A percentile compares a stretch with the other conserved stretches of the same genome.
phyloP scores from a whole-genome alignment of 2,888 invertebrate species.

The Heteromurus nitidus region DNA sequence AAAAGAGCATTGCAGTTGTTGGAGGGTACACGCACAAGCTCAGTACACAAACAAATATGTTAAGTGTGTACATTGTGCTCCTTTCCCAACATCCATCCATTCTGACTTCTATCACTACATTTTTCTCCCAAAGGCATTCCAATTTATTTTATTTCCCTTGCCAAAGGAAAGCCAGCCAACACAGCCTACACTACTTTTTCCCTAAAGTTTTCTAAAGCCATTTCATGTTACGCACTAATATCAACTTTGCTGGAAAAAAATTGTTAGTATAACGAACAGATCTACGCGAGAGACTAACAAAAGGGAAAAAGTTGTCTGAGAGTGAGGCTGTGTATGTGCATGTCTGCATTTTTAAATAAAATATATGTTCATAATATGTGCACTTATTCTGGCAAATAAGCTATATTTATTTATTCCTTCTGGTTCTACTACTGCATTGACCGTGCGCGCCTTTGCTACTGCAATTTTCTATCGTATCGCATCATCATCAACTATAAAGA shows the following conservation, averaged over 20 bases:
- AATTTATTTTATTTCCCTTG: background rate
- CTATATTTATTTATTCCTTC: constrained; percentile 3
- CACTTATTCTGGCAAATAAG: too few relatives aligned
- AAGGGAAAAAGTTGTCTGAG: too few relatives aligned
- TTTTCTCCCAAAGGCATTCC: constrained; percentile 11
- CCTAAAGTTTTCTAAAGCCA: too few relatives aligned
- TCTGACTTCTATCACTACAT: background rate
- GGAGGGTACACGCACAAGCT: background rate
- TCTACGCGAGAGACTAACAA: too few relatives aligned
- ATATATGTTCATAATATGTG: too few relatives aligned
- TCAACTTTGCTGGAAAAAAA: background rate
- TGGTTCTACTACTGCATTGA: background rate
- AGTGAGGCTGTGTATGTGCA: too few relatives aligned
- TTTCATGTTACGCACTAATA: too few relatives aligned
- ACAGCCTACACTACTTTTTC: too few relatives aligned
- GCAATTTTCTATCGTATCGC: background rate
- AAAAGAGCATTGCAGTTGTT: background rate
- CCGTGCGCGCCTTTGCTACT: too few relatives aligned
- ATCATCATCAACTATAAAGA: background rate
- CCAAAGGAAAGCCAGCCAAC: background rate
- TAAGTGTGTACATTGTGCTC: background rate
- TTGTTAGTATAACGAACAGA: too few relatives aligned
- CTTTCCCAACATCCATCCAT: constrained; percentile 6
- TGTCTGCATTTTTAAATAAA: too few relatives aligned
- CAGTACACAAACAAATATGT: constrained; percentile 6